A percentile compares a stretch with the other conserved stretches of the same genome.
Conservation (phyloP, 2,113 vertebrate species). For the Pongo abelii region DNA sequence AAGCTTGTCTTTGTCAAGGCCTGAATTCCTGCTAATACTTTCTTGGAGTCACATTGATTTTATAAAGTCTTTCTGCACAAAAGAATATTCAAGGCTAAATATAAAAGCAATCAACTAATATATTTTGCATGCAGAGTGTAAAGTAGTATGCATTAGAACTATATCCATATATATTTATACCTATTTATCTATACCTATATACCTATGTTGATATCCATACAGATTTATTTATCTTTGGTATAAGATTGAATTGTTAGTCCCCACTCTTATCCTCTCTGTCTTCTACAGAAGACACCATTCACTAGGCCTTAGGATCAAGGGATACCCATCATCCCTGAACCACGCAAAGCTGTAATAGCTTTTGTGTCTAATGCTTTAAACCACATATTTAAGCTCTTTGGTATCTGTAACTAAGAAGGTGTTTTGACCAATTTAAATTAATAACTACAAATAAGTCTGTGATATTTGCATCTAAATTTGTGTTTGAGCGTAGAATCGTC, state of each 20-base stretch:
- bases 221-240: neutral
- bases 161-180: neutral
- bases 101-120: neutral
- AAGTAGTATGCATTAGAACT: slow-evolving; percentile 2
- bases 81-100: slow-evolving; percentile 35
- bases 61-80: neutral
- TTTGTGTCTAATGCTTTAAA: neutral
- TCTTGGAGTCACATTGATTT: slow-evolving; percentile 15
- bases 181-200: neutral
- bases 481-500: neutral
- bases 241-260: neutral
- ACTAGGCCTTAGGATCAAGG: neutral
- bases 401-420: neutral
- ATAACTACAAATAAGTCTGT: neutral
- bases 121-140: neutral
- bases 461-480: neutral
- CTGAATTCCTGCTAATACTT: neutral
- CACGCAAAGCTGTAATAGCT: neutral
- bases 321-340: neutral
- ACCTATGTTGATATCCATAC: neutral
- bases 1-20: neutral
- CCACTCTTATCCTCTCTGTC: neutral
- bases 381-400: neutral
- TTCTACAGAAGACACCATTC: neutral
- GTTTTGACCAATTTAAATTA: neutral